Evolutionary conservation across 2,888 invertebrate species (phyloP).

Genomic region (Allophyes oxyacanthae): DNA sequence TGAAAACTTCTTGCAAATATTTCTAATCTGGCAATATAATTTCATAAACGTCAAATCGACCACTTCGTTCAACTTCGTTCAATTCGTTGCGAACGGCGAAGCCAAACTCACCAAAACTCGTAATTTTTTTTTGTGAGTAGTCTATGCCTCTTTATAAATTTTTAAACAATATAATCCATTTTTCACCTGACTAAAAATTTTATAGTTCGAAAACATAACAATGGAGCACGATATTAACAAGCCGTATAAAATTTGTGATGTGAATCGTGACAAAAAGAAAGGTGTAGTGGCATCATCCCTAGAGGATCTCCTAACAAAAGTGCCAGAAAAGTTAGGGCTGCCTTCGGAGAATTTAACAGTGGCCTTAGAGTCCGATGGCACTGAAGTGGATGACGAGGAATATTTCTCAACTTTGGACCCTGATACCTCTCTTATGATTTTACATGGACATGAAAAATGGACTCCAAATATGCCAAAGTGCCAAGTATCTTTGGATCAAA

Average conservation of each 20-base stretch:
- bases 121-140: conserved; percentile 19
- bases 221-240: conserved; percentile 90
- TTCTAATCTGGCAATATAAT: conserved; percentile 55
- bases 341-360: conserved; percentile 92
- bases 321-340: conserved; percentile 92
- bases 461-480: conserved; percentile 90
- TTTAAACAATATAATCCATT: conserved; percentile 9
- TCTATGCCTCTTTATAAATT: conserved; percentile 15
- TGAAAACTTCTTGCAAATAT: conserved; percentile 19
- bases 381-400: conserved; percentile 98
- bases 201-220: conserved; percentile 42
- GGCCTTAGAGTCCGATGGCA: conserved; percentile 97
- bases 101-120: conserved; percentile 1
- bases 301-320: conserved; percentile 93
- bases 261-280: conserved; percentile 94
- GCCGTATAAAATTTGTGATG: conserved; percentile 94
- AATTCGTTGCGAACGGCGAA: conserved; percentile 25
- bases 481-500: conserved; percentile 90
- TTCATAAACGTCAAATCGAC: conserved; percentile 52
- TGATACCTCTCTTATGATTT: conserved; percentile 95
- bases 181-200: conserved; percentile 5
- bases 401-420: conserved; percentile 97
- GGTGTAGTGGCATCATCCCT: conserved; percentile 94
- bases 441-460: conserved; percentile 94
- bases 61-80: too few relatives aligned